These are phyloP conservation scores for Oscheius onirici DNA, from an alignment of 2,888 invertebrate genomes.

Conservation along the genomic window DNA sequence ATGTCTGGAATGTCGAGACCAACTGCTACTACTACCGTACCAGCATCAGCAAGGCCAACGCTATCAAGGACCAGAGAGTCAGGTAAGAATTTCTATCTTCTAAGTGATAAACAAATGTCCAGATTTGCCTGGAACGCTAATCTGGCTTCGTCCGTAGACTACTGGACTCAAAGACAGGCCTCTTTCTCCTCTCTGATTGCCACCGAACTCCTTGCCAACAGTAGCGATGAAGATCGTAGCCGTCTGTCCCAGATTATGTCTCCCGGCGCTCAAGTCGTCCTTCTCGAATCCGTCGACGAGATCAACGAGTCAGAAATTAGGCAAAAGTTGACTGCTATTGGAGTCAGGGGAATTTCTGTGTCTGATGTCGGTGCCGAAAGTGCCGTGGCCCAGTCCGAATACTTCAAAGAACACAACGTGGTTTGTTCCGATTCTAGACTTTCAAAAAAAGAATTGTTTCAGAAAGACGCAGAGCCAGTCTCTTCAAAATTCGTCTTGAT, in stretches of 20 bases:
- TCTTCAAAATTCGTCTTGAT: constrained; percentile 38
- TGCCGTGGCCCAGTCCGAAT: constrained; percentile 41
- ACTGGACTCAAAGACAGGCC: constrained; percentile 53
- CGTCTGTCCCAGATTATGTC: constrained; percentile 41
- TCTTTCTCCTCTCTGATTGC: constrained; percentile 58
- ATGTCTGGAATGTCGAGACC: constrained; percentile 66
- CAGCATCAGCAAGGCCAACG: constrained; percentile 65
- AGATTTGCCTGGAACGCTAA: constrained; percentile 52
- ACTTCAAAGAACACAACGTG: constrained; percentile 49
- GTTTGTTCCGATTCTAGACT: background rate
- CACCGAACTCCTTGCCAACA: constrained; percentile 56
- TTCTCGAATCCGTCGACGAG: constrained; percentile 50
- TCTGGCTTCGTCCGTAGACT: constrained; percentile 41
- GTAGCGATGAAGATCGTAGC: constrained; percentile 40
- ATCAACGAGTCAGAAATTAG: constrained; percentile 38
- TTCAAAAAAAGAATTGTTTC: constrained; percentile 26
- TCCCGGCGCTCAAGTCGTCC: constrained; percentile 44
- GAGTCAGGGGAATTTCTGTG: constrained; percentile 36
- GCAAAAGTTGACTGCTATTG: constrained; percentile 6
- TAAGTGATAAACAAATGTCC: background rate
- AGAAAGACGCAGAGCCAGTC: constrained; percentile 28
- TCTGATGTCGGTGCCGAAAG: constrained; percentile 47
- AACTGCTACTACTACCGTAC: constrained; percentile 64
- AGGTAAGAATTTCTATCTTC: constrained; percentile 38
- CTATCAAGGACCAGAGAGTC: constrained; percentile 55